Base-by-base conservation (phyloP, 35 echinoderm and acorn worm genomes). In the Heliocidaris tuberculata region DNA sequence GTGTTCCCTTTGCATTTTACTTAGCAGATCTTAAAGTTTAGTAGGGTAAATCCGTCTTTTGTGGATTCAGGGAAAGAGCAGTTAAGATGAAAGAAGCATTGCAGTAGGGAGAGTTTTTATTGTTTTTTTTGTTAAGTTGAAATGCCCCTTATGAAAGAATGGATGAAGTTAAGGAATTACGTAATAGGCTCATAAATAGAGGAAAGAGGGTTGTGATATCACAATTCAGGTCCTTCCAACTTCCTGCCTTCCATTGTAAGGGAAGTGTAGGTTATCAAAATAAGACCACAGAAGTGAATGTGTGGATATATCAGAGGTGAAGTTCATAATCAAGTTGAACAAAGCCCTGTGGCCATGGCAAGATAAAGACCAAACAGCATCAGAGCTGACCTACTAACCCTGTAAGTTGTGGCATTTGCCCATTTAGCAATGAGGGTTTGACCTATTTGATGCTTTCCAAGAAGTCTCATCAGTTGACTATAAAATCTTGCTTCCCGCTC, bases 401-500 rank as follows among this genome's bases (percentile, higher is more conserved):
- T 32, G 86, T 7, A 89, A 89, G 19, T 48, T 89, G 47, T 78
- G 31, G 31, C 87, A 47, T 42, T 47, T 42, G 4, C 12, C 31
- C 87, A 89, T 89, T 89, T 47, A 12, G 15, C 87, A 31, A 89
- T 47, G 29, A 42, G 31, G 31, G 47, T 48, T 47, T 89, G 87
- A 89, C 87, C 87, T 89, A 48, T 48, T 89, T 89, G 87, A 89
- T 47, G 31, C 10, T 89, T 47, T 48, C 31, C 87, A 32, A 89
- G 87, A 89, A 89, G 17, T 21, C 16, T 70, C 16, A 70, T 27
- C 19, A 70, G 60, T 78, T 78, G 65, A 78, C 65, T 7, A 78
- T 78, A n/a, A 78, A 78, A 78, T 27, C 27, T 27, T 27, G 19
- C 21, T n/a, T 78, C 65, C 87, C 32, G 47, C 31, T 89, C 6